Base-by-base conservation (phyloP, 2,888 invertebrate species). In the Blastobasis adustella region DNA sequence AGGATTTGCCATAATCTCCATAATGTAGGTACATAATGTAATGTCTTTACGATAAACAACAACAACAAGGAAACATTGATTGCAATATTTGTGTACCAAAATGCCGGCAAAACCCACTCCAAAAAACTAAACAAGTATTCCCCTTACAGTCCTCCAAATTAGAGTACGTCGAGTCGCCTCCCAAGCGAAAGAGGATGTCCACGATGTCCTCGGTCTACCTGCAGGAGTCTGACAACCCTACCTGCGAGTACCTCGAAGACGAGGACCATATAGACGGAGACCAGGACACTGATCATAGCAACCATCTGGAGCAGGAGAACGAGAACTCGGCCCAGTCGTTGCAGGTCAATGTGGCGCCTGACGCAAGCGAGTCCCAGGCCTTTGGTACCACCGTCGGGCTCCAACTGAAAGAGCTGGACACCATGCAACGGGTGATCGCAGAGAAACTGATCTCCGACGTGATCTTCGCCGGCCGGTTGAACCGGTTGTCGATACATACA, bases 371-470 rank as follows among this genome's bases (percentile, higher is more conserved):
- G 51, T 38, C 46, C 3, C 53, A 55, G 23, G 49, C 55, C 0
- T 57, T 54, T 36, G 57, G 57, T 4, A 50, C 50, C 4, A 54
- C 57, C 1, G 10, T 57, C 5, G 57, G 57, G 1, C 50, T 55
- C 0, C 57, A 57, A 9, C 39, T 57, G 7, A 53, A 52, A 10
- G 50, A 53, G 23, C 37, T 56, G 2, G 48, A 49, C 6, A 41
- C 50, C 0, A 37, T 51, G 46, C 61, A 63, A 41, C 52, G 56
- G 38, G 55, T 50, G 1, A 59, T 61, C 4, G 62, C 62, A 0
- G 58, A 62, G 41, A 62, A 62, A 52, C 41, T 62, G 39, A 62
- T 63, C 6, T 61, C 59, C 3, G 62, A 61, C 9, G 47, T 59
- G 6, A 53, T 62, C 37, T 62, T 54, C 23, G 23, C 23, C 1